Percentiles rank a stretch among this genome's conserved stretches.
These are phyloP conservation scores for Epizoanthus fatuus DNA, from an alignment of 92 coral and sea anemone genomes.

Conservation along the genomic window DNA sequence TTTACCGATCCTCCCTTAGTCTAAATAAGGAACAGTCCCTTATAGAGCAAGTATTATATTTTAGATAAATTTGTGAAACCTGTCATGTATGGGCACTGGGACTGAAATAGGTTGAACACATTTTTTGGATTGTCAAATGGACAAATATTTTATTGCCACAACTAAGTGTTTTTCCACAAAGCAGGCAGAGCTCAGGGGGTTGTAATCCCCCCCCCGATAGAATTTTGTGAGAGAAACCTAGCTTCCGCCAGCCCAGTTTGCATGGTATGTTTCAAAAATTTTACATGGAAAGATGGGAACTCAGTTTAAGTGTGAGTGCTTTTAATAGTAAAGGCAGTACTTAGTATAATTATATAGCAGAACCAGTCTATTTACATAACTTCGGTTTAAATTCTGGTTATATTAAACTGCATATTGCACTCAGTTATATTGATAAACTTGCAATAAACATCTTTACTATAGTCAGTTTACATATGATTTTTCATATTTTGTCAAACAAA, in stretches of 20 bases:
- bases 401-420: neutral
- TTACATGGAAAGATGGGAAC: slow-evolving; percentile 16
- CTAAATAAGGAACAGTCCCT: neutral
- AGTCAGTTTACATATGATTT: too few relatives aligned
- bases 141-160: neutral
- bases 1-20: too few relatives aligned
- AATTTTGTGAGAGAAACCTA: neutral
- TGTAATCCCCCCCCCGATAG: neutral
- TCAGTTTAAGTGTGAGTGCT: slow-evolving; percentile 21
- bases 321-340: neutral
- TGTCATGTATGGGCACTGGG: neutral
- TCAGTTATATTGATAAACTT: too few relatives aligned
- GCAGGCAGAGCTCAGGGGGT: neutral
- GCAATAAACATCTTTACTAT: too few relatives aligned
- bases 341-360: neutral
- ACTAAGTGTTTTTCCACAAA: neutral
- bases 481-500: too few relatives aligned
- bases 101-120: neutral
- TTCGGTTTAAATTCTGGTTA: too few relatives aligned
- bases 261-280: slow-evolving; percentile 13
- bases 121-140: neutral
- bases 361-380: too few relatives aligned
- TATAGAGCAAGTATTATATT: neutral
- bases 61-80: neutral
- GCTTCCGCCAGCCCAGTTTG: neutral